Base-by-base conservation (phyloP, 2,888 invertebrate genomes). In the Oegoconia quadripuncta region DNA sequence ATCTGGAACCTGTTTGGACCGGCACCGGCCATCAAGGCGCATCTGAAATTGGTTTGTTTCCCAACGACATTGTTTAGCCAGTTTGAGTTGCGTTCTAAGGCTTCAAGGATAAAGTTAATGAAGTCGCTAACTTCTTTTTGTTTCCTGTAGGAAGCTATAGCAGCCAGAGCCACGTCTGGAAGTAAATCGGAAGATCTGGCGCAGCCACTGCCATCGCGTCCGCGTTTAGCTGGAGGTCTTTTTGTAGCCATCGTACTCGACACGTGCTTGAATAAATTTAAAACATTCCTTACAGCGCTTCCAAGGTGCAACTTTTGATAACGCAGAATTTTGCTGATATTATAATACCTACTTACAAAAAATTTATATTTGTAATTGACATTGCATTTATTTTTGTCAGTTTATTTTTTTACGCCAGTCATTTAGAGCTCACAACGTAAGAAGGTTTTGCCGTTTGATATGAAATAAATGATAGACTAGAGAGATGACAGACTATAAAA, bases 1-100 rank as follows among this genome's bases (percentile, higher is more conserved):
- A 82, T 60, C 46, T 78, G 76, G 43, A 82, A 84, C 34, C 86
- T 71, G 41, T 84, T 83, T 3, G 86, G 82, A 1, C 86, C 86
- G 1, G 81, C 72, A 14, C 86, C 84, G 1, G 67, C 66, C 73
- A 84, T 61, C 35, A 84, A 49, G 0, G 71, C 84, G 44, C 84
- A 83, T 54, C 59, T 70, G 51, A 87, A 87, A 54, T 73, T 57
- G 28, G 59, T 58, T 44, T 81, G 81, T 38, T 67, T 74, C 12
- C 63, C 62, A 5, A 83, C 72, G 8, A 79, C 47, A 12, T 48
- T 58, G 55, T 83, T 87, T 16, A 86, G 56, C 84, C 82, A 84
- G 26, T 58, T 59, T 1, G 77, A 70, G 47, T 84, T 81, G 14
- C 74, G 65, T 13, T 81, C 80, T 3, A 87, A 64, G 3, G 81